Evolutionary conservation across 2,797 vertebrate genomes (phyloP).

Genomic region (Nyctibius grandis): DNA sequence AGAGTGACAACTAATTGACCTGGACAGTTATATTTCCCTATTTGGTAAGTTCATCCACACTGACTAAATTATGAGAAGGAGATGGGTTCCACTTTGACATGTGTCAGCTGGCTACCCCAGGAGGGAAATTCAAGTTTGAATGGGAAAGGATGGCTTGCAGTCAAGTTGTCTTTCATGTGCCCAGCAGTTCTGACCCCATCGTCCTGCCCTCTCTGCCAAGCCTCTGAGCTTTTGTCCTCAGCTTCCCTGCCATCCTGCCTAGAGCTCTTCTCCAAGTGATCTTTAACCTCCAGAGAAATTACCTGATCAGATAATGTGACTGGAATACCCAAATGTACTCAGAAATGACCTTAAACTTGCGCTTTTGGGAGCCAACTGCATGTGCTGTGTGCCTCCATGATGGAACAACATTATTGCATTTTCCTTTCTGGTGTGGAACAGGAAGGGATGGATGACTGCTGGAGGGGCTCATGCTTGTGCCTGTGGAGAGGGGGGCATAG

Average conservation of each 20-base stretch:
- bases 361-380: neutral
- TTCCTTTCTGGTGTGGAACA: accelerated
- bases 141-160: neutral
- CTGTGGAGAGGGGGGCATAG: neutral
- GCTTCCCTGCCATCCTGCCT: neutral
- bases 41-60: neutral
- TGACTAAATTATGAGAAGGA: neutral
- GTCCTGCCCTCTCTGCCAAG: neutral
- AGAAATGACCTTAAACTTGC: neutral
- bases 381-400: accelerated
- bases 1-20: neutral
- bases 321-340: neutral
- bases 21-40: neutral
- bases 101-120: neutral
- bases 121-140: neutral
- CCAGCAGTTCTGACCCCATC: neutral
- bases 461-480: neutral
- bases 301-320: neutral
- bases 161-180: neutral
- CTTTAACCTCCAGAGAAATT: neutral
- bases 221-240: neutral
- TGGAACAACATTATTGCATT: accelerated
- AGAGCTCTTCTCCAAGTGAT: neutral
- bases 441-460: neutral
- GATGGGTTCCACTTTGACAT: neutral